Evolutionary conservation across 2,888 invertebrate genomes (phyloP).

Genomic region (Heliconius erato): DNA sequence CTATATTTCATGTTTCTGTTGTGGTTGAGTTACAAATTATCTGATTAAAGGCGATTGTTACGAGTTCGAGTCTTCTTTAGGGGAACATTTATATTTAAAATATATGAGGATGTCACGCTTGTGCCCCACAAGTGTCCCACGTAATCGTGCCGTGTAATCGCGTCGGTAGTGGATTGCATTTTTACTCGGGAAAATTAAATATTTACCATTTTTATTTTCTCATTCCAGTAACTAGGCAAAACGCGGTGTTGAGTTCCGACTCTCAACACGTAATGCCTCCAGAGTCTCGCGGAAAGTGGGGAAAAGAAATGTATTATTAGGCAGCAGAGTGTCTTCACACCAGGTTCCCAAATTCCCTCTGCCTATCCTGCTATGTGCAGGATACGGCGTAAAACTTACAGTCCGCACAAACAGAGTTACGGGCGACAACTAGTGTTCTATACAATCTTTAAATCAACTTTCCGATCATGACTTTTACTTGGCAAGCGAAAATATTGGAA

Average conservation of each 20-base stretch:
- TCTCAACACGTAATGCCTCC: not conserved
- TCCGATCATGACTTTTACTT: constrained; percentile 21
- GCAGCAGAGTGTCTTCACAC: too few relatives aligned
- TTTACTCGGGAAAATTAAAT: not conserved
- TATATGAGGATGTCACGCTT: not conserved
- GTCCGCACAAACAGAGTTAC: too few relatives aligned
- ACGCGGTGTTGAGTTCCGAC: not conserved
- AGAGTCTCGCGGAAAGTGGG: not conserved
- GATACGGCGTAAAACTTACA: not conserved
- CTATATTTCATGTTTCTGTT: not conserved
- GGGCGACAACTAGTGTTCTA: not conserved
- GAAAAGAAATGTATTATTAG: not conserved
- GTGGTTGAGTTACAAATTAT: too few relatives aligned
- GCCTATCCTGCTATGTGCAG: not conserved
- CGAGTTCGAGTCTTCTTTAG: too few relatives aligned
- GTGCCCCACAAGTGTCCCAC: too few relatives aligned
- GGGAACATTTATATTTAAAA: too few relatives aligned
- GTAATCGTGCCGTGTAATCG: too few relatives aligned
- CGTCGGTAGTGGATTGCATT: not conserved
- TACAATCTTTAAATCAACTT: constrained; percentile 7
- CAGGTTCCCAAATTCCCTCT: not conserved
- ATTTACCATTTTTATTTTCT: not conserved
- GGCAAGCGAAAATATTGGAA: constrained; percentile 43
- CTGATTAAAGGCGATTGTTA: too few relatives aligned
- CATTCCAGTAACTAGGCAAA: not conserved